A percentile compares a stretch with the other conserved stretches of the same genome.
These are phyloP conservation scores for Tamias sibiricus DNA, from an alignment of 2,113 vertebrate species.

Conservation along the genomic window DNA sequence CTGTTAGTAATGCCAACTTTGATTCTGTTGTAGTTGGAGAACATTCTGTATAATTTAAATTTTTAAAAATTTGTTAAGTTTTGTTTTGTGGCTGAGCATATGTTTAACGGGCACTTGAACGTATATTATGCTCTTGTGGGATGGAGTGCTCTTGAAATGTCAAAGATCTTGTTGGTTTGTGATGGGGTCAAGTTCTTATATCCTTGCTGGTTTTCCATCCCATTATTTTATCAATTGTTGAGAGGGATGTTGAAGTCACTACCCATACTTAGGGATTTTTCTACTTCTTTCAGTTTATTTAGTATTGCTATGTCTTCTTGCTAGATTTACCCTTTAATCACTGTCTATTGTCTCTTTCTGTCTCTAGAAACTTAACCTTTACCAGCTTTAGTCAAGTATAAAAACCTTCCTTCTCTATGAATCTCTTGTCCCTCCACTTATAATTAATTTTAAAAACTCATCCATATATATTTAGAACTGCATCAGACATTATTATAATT, in stretches of 20 bases:
- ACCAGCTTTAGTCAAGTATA: not conserved
- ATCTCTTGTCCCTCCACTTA: not conserved
- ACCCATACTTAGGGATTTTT: not conserved
- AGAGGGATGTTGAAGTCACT: not conserved
- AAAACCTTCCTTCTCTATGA: not conserved
- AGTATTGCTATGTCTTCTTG: not conserved
- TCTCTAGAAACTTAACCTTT: not conserved
- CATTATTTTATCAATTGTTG: constrained; percentile 14
- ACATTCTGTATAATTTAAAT: not conserved
- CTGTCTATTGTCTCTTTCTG: not conserved
- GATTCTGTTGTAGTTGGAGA: not conserved
- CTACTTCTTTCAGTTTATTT: not conserved
- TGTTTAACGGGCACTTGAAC: too few relatives aligned
- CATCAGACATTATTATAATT: not conserved
- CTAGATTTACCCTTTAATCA: not conserved
- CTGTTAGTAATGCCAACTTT: constrained; percentile 33
- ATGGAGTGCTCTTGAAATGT: not conserved
- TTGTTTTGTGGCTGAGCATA: not conserved
- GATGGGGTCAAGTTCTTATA: not conserved
- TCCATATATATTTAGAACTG: not conserved
- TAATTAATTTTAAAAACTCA: not conserved
- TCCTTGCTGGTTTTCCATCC: not conserved
- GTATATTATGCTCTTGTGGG: not conserved
- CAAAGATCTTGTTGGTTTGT: not conserved
- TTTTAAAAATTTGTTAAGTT: not conserved